Base-by-base conservation (phyloP, 2,113 vertebrate species). In the Antigone vipio region DNA sequence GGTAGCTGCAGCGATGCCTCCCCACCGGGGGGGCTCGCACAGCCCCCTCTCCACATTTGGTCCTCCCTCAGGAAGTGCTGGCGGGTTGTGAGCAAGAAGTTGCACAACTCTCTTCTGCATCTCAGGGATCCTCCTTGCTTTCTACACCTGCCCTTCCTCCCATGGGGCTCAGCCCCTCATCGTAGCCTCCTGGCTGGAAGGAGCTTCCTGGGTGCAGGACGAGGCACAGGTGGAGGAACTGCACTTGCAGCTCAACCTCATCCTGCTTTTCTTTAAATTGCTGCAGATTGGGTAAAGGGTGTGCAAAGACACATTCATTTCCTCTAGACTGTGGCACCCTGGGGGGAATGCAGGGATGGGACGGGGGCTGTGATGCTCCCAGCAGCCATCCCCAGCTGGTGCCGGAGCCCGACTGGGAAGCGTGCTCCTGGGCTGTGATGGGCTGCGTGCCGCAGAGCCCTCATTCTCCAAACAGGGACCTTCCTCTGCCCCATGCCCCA, bases 261-360 rank as follows among this genome's bases (percentile, higher is more conserved):
- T 23, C 45, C 45, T 2, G 0, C 20, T 55, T 24, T 11, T 21
- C 53, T 53, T 16, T 20, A 30, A 7, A 21, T 6, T 29, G 58
- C 29, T 20, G 58, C 2, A 0, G 35, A 27, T 15, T 15, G 38
- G 44, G 50, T 9, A 9, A 55, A 40, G 44, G n/a, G 15, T 30
- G 26, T 26, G 38, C 76, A 15, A 9, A 68, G 76, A 60, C n/a
- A 32, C 24, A 19, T 9, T 12, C 9, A 2, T 49, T 53, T 69
- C 22, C 42, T 17, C 55, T 3, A 9, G 26, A 4, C 18, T 1
- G 2, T 5, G 6, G 15, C 0, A 1, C 21, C 29, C 29, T 9
- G 15, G 9, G 15, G 64, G 17, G 49, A 13, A 11, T 42, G 58
- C 45, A 11, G 40, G 32, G 20, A 2, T 9, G 45, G 30, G n/a